These are phyloP conservation scores for Tenthredo distinguenda DNA, from an alignment of 2,888 invertebrate genomes.

Conservation along the genomic window DNA sequence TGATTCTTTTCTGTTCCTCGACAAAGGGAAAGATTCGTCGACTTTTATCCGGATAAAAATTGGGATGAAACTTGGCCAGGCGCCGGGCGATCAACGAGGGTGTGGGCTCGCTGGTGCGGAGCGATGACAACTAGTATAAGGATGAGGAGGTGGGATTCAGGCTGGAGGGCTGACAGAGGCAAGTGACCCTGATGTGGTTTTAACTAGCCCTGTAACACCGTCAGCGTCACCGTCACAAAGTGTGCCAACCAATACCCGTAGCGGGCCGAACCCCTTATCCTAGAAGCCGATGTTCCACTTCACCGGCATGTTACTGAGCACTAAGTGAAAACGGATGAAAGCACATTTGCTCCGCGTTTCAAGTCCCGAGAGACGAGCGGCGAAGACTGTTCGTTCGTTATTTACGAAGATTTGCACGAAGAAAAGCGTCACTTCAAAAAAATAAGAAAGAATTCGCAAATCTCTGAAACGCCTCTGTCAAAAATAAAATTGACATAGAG, in stretches of 20 bases:
- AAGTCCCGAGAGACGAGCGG: slow-evolving; percentile 8
- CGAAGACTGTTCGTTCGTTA: slow-evolving; percentile 47
- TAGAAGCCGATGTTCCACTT: slow-evolving; percentile 48
- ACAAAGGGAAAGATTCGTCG: background rate
- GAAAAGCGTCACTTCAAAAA: slow-evolving; percentile 4
- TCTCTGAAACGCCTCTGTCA: slow-evolving; percentile 13
- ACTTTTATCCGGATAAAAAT: slow-evolving; percentile 8
- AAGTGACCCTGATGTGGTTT: slow-evolving; percentile 53
- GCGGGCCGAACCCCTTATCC: slow-evolving; percentile 46
- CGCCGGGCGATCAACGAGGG: slow-evolving; percentile 14
- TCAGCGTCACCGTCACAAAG: slow-evolving; percentile 37
- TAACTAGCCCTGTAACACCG: slow-evolving; percentile 51
- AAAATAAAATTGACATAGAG: slow-evolving; percentile 24
- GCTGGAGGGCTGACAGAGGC: slow-evolving; percentile 41
- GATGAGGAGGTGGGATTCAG: slow-evolving; percentile 32
- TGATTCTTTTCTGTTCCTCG: background rate
- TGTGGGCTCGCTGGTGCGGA: slow-evolving; percentile 6
- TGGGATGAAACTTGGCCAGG: background rate
- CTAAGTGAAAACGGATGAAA: slow-evolving; percentile 51
- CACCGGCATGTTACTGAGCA: slow-evolving; percentile 47
- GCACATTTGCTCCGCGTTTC: slow-evolving; percentile 45
- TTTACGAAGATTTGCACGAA: slow-evolving; percentile 29
- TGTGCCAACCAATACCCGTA: slow-evolving; percentile 45
- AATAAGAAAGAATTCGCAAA: background rate
- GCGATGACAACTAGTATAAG: slow-evolving; percentile 29